Base-by-base conservation (phyloP, 2,797 vertebrate species). In the Falco columbarius region DNA sequence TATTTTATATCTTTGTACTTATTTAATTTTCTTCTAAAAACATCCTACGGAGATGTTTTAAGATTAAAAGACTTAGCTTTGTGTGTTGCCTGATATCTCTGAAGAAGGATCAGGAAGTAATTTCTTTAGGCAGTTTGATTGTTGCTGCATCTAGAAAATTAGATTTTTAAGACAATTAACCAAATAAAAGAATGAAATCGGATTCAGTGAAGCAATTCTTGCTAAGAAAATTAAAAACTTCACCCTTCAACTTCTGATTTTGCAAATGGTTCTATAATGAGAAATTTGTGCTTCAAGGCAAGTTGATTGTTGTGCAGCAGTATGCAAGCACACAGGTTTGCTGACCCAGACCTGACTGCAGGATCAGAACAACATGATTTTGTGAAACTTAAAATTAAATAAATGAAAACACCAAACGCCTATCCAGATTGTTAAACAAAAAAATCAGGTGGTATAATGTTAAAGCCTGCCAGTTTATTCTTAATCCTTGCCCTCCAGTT, bases 41-140 rank as follows among this genome's bases (percentile, higher is more conserved):
- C 81, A 59, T 81, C 86, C 61, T 55, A 86, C 32, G n/a, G 19
- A 82, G 66, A 86, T 77, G 59, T 66, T 61, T 81, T 80, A 72
- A 77, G 89, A 93, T 94, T 58, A 81, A 90, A 96, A 90, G 46
- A 77, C n/a, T 49, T 65, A 63, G 63, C 73, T 93, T 86, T 94
- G 54, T 9, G 3, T 91, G 73, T 97, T 89, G 88, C 89, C 58
- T 71, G 74, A 3, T 92, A 40, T 21, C 40, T 76, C 66, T 63
- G 68, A 90, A 92, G 74, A 66, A 58, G 22, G 86, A 81, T 81
- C 81, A 80, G 81, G 80, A 86, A 30, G 71, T 65, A 76, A 94
- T 95, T 77, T 70, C 34, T 86, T 89, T 77, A 86, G 75, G 59
- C 4, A 14, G 68, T 83, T 95, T 94, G 61, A 92, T 71, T 84